Conservation (phyloP, 2,797 vertebrate species). For the Eulemur rubriventer region DNA sequence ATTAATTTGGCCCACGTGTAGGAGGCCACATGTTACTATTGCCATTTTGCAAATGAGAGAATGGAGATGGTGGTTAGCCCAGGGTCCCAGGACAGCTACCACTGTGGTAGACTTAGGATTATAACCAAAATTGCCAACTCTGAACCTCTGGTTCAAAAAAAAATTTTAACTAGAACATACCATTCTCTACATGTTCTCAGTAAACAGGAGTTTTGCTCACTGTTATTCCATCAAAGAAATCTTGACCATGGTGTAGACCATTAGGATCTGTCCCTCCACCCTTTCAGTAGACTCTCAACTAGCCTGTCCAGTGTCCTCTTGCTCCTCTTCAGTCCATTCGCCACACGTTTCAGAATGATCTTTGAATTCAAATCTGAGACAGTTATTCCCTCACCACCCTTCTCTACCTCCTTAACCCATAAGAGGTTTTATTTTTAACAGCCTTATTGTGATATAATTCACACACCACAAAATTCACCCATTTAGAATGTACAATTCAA, state of each 20-base stretch:
- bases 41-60: background rate
- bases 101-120: background rate
- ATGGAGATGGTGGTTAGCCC: background rate
- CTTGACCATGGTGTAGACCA: fast-evolving
- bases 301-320: background rate
- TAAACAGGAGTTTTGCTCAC: background rate
- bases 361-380: background rate
- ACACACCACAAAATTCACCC: background rate
- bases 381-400: background rate
- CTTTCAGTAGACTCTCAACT: no score
- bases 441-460: background rate
- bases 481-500: background rate
- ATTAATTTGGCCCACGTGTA: background rate
- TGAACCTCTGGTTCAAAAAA: background rate
- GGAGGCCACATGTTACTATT: background rate
- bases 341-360: background rate
- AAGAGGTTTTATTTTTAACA: background rate
- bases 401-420: background rate
- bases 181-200: background rate
- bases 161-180: background rate
- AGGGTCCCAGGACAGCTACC: background rate
- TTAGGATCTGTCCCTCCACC: background rate
- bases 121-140: background rate
- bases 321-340: background rate
- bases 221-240: background rate